A percentile compares a stretch with the other conserved stretches of the same genome.
phyloP scores from a whole-genome alignment of 2,113 vertebrate genomes.

The Serilophus lunatus region DNA sequence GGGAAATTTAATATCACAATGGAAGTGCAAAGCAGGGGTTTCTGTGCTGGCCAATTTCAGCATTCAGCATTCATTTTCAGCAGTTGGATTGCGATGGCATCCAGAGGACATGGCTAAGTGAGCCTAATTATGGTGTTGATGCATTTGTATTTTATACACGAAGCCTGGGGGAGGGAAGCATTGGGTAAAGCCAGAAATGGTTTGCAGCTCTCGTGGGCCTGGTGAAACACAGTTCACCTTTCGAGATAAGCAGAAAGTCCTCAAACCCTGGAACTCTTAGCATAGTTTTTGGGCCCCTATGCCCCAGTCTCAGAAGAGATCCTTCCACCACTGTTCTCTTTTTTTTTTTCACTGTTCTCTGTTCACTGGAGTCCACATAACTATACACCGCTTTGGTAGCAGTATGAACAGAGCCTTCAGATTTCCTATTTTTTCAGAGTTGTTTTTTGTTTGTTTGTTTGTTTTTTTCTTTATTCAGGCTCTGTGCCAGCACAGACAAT shows the following conservation, averaged over 20 bases:
- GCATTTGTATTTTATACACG: background rate
- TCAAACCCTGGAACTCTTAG: background rate
- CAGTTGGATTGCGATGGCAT: background rate
- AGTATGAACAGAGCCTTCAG: background rate
- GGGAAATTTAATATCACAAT: background rate
- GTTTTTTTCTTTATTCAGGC: background rate
- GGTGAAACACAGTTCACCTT: background rate
- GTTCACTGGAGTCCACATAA: background rate
- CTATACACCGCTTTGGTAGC: background rate
- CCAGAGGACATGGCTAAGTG: background rate
- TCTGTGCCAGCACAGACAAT: background rate
- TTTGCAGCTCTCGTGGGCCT: background rate
- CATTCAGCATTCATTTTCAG: background rate
- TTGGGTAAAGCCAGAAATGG: background rate
- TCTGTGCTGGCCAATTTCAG: background rate
- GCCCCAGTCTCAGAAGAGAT: background rate
- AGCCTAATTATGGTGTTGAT: background rate
- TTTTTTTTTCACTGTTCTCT: background rate
- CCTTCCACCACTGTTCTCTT: background rate
- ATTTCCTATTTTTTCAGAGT: background rate
- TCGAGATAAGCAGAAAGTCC: background rate
- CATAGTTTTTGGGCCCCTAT: fast-evolving
- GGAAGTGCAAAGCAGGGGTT: background rate
- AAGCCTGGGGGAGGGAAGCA: background rate
- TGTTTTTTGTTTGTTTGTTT: too few species aligned